Percentiles rank a stretch among this genome's conserved stretches.
phyloP scores from a whole-genome alignment of 2,888 invertebrate species.

The Enoplolaimus lenunculus region DNA sequence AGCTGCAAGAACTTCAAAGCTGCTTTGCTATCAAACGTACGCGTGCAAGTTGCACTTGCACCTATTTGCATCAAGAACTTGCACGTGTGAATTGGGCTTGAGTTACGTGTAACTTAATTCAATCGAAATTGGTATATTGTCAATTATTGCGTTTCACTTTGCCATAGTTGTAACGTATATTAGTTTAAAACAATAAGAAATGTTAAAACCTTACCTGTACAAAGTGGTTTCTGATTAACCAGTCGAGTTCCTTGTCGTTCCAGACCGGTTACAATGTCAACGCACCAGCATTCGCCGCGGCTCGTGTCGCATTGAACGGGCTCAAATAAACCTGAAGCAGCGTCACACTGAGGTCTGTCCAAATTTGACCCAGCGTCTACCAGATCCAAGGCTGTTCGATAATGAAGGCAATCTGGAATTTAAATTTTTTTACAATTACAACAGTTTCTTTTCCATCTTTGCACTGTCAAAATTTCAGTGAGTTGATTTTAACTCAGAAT shows the following conservation, averaged over 20 bases:
- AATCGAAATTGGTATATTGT: background rate
- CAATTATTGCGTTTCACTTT: background rate
- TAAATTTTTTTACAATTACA: too few relatives aligned
- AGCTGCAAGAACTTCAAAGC: too few relatives aligned
- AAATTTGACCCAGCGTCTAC: background rate
- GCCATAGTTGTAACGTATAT: too few relatives aligned
- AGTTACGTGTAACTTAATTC: too few relatives aligned
- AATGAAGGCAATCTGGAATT: slow-evolving; percentile 13
- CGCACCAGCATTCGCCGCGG: slow-evolving; percentile 8
- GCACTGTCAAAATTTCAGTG: too few relatives aligned
- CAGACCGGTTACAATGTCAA: background rate
- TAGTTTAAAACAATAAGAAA: too few relatives aligned
- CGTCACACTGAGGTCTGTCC: background rate
- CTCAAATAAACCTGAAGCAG: background rate
- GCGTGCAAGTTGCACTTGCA: too few relatives aligned
- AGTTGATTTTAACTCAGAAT: too few relatives aligned
- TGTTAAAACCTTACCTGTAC: background rate
- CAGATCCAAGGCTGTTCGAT: background rate
- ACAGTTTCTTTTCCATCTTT: too few relatives aligned
- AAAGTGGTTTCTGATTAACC: background rate
- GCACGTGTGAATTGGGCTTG: too few relatives aligned
- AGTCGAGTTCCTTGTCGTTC: background rate
- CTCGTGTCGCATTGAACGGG: background rate
- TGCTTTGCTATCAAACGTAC: background rate
- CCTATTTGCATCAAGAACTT: too few relatives aligned